phyloP scores from a whole-genome alignment of 1,140 invertebrate species.

The Drosophila pallidifrons region DNA sequence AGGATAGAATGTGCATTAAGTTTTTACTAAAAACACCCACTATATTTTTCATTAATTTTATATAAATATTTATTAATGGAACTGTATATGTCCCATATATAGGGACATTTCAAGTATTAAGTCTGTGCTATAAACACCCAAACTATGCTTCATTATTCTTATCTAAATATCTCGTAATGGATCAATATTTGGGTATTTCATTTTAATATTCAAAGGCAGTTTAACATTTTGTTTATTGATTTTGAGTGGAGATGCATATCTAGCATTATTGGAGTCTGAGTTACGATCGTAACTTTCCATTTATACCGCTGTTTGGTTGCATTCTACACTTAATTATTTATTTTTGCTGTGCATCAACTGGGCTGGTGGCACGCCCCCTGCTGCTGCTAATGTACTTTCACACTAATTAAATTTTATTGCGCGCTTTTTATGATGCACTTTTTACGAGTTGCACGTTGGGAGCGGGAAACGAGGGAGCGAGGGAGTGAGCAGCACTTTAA shows the following conservation, averaged over 20 bases:
- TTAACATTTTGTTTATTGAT: neutral
- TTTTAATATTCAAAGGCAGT: neutral
- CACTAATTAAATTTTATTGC: constrained; percentile 76
- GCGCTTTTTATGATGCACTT: constrained; percentile 59
- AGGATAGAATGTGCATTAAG: no score
- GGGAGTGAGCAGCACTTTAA: constrained; percentile 2
- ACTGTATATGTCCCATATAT: no score
- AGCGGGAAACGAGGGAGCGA: neutral
- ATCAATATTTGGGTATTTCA: no score
- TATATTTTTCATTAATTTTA: no score
- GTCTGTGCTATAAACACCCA: no score
- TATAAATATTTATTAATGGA: no score
- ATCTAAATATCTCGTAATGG: no score
- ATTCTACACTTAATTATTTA: neutral
- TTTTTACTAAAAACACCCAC: no score
- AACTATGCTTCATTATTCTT: no score
- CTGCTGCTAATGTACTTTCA: constrained; percentile 24
- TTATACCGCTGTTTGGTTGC: neutral
- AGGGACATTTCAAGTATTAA: no score
- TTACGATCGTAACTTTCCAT: neutral
- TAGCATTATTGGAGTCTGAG: neutral
- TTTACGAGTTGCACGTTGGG: constrained; percentile 36
- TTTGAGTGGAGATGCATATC: neutral
- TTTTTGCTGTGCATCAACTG: neutral
- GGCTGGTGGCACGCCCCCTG: constrained; percentile 14